Evolutionary conservation across 2,888 invertebrate species (phyloP), one percentile per base, ranked within the genome.

Genomic region (Emmelina monodactyla): DNA sequence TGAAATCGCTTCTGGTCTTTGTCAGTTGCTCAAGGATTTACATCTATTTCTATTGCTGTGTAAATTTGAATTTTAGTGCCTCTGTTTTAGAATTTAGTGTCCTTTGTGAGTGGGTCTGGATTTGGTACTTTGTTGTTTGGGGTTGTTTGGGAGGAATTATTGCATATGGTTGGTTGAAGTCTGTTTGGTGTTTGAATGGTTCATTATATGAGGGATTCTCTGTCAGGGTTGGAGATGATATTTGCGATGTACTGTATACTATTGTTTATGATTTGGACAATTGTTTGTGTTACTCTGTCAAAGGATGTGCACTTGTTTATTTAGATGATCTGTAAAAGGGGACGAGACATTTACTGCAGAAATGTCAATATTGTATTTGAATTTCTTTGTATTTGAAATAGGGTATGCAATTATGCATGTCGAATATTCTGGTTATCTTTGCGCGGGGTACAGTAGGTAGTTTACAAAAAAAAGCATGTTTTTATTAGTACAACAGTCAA

Each of bases 181-280:
- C 67, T 76, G 78, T 78, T 78, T 78, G 75, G 62, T 56, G 75
- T 60, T 71, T 78, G 79, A 79, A 79, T 78, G 79, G 72, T 71
- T 79, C 78, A 71, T 79, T 78, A 79, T 79, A 61, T 58, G 68
- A 56, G 75, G 72, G 72, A 68, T 71, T 68, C 67, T 68, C 65
- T 64, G 70, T 63, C 46, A 59, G 59, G 62, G 60, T 53, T 52
- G 53, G 56, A 60, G 68, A 70, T 73, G 68, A 73, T 79, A 71
- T 76, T 78, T 78, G 79, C 76, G 58, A 71, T 73, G 71, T 75
- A 62, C 60, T 73, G 71, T 75, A 62, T 59, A 70, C 70, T 65
- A 78, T 79, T 79, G 79, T 79, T 78, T 78, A 78, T 73, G 72
- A 73, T 76, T 75, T 70, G 61, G 69, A 69, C 75, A 71, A 78